Evolutionary conservation across 2,113 vertebrate genomes (phyloP).

Genomic region (Corynorhinus townsendii): DNA sequence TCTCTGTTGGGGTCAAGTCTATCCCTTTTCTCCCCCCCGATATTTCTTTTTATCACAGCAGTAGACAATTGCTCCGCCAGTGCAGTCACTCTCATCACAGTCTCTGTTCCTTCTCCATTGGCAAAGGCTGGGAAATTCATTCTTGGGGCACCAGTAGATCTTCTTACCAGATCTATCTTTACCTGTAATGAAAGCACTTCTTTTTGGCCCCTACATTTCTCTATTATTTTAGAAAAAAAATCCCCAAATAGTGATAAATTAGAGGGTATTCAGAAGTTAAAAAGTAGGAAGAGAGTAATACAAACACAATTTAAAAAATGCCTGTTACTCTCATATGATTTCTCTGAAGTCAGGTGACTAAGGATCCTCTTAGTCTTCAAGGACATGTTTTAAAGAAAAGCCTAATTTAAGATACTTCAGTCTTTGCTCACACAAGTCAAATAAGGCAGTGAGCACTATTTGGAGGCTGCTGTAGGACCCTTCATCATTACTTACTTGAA

Average conservation of each 20-base stretch:
- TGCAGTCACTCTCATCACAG: not conserved
- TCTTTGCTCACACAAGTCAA: conserved; percentile 34
- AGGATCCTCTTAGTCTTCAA: not conserved
- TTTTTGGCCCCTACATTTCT: not conserved
- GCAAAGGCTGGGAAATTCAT: not conserved
- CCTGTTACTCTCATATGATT: not conserved
- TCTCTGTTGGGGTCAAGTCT: not conserved
- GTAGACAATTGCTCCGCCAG: conserved; percentile 23
- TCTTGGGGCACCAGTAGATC: not conserved
- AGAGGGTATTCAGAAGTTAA: not conserved
- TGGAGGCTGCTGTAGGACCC: not conserved
- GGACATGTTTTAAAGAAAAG: conserved; percentile 15
- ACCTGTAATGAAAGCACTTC: not conserved
- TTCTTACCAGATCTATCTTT: not conserved
- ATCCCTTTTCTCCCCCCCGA: not conserved
- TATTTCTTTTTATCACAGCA: conserved; percentile 34
- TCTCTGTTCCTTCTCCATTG: not conserved
- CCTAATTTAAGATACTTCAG: conserved; percentile 34
- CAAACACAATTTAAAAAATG: not conserved
- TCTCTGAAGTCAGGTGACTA: not conserved
- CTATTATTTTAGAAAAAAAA: not conserved
- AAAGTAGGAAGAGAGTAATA: not conserved
- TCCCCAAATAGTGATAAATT: not conserved
- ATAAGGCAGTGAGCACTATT: not conserved
- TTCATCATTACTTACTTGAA: not conserved